A percentile compares a stretch with the other conserved stretches of the same genome.
Evolutionary conservation across 1,140 invertebrate species (phyloP).

Genomic region (Probaryconus sp.): DNA sequence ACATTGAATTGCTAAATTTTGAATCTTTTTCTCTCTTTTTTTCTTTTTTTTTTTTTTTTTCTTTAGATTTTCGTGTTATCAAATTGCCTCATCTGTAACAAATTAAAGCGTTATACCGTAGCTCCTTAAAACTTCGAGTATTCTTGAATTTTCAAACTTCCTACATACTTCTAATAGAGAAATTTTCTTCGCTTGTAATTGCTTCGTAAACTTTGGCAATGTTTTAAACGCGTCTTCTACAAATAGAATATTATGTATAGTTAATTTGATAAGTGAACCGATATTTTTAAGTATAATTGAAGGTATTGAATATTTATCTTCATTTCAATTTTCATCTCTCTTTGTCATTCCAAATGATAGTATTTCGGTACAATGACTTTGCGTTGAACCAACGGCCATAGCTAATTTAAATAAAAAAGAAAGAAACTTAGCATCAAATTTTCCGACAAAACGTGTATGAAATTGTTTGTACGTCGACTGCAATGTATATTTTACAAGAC

Average conservation of each 20-base stretch:
- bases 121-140: constrained; percentile 39
- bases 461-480: constrained; percentile 16
- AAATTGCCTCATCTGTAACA: constrained; percentile 39
- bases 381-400: too few species aligned
- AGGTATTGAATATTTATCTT: too few species aligned
- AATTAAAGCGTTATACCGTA: constrained; percentile 37
- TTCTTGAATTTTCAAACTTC: constrained; percentile 32
- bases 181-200: constrained; percentile 47
- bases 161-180: constrained; percentile 26
- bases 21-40: background rate
- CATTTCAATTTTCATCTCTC: too few species aligned
- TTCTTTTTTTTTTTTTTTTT: constrained; percentile 9
- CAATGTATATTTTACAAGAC: constrained; percentile 28
- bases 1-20: too few species aligned
- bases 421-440: constrained; percentile 20
- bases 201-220: constrained; percentile 28
- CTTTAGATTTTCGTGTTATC: constrained; percentile 19
- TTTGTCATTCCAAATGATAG: too few species aligned
- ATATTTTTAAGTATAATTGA: too few species aligned
- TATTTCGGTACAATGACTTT: too few species aligned
- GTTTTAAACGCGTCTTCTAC: constrained; percentile 20
- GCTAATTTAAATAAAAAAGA: constrained; percentile 19
- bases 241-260: too few species aligned
- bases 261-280: too few species aligned
- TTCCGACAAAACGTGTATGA: background rate